Evolutionary conservation across 2,888 invertebrate species (phyloP), one percentile per base, ranked within the genome.

Genomic region (Pachydiplax longipennis): DNA sequence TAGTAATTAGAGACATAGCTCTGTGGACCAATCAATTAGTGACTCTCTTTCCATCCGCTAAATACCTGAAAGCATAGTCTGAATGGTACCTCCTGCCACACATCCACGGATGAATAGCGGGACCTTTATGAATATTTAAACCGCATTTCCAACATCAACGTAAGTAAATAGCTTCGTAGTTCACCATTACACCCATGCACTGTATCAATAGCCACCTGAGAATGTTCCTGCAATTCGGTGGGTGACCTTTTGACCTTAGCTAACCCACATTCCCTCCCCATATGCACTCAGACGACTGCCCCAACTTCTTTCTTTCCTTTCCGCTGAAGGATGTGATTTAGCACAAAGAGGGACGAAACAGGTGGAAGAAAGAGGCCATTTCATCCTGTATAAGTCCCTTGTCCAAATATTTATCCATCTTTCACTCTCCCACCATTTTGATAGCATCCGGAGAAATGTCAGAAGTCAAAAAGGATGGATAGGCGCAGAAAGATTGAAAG

Each of bases 161-260:
- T 18, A 8, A 13, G 73, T 31, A 31, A 73, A 73, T 25, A 25
- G 31, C 73, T 73, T 73, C 73, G 31, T 31, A 73, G 31, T 25
- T 73, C 73, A 31, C 73, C 31, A 25, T 25, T 25, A 25, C 73
- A 25, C 73, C 73, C 25, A 13, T 31, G 8, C 25, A 73, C 73
- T 73, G 22, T 22, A 8, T 37, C 35, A 12, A n/a, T 58, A 61
- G 22, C 6, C 87, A 87, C 87, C 61, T 65, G 87, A 35, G n/a
- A 37, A 37, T 15, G 22, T n/a, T 37, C 37, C 18, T 37, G 61
- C 87, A 87, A 37, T 18, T 65, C 61, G 65, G 73, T 53, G 53
- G 61, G 61, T 87, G 87, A 87, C 87, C 87, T 87, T 87, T 87
- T 87, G 87, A 87, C 87, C 87, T 58, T 37, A n/a, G 61, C 61